Base-by-base conservation (phyloP, 2,797 vertebrate genomes). In the Halcyon badia region DNA sequence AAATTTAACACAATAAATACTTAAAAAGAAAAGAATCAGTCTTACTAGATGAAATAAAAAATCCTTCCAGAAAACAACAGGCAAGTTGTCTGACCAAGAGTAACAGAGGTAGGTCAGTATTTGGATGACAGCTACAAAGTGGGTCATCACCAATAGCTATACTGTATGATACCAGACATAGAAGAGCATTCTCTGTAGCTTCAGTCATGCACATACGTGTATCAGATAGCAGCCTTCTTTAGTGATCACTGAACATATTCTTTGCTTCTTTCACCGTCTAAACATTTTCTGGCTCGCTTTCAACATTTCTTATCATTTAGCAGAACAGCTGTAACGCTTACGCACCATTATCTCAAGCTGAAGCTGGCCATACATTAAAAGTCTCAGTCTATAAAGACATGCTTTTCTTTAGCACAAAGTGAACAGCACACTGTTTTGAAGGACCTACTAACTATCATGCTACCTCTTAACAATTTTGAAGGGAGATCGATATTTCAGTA, bases 321-420 rank as follows among this genome's bases (percentile, higher is more conserved):
- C 64, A 94, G 71, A 94, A 87, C 52, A 89, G 56, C 84, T 83
- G 82, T 65, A 84, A 64, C 89, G 66, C 41, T 57, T 28, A 10
- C 1, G 24, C 17, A 39, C 57, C 41, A 24, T 37, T 56, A 94
- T 81, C 76, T 88, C 58, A 57, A 58, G 76, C 69, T 66, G 57
- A 68, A 71, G 79, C n/a, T 41, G 76, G n/a, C 49, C 82, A 33
- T 41, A 44, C 20, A 66, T 66, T 51, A 51, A 72, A 49, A 9
- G 11, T 20, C 68, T 30, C 28, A 12, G 4, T 61, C 72, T 42
- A 5, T 7, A 42, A 80, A 80, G 82, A 70, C 37, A 37, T 0
- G 8, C 4, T 16, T 71, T 79, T 61, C 62, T 69, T 48, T 26
- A 71, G 78, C 31, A 70, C 22, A 65, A 44, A 17, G 17, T 69